Conservation (phyloP, 2,113 vertebrate species). For the Polyodon spathula region DNA sequence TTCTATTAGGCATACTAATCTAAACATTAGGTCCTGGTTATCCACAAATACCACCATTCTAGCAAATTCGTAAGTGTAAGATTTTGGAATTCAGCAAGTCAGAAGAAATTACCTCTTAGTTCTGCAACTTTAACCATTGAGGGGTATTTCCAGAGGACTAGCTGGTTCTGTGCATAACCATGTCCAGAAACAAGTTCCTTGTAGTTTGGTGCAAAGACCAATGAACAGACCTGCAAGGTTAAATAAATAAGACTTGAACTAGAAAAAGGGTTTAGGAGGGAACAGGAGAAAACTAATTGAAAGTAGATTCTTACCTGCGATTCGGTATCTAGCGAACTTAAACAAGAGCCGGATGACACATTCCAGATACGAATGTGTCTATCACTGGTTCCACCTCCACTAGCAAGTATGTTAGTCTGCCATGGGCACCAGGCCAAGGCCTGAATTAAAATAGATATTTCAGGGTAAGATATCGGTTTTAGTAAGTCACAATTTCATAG, state of each 20-base stretch:
- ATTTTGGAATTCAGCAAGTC: too few species aligned
- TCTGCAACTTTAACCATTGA: conserved; percentile 77
- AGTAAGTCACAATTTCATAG: too few species aligned
- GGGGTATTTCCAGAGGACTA: conserved; percentile 90
- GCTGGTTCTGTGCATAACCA: conserved; percentile 83
- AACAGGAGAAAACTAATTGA: background rate
- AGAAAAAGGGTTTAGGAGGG: too few species aligned
- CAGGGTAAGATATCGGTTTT: background rate
- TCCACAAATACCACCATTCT: too few species aligned
- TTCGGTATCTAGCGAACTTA: conserved; percentile 72
- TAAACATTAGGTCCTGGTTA: too few species aligned
- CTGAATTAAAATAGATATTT: conserved; percentile 35
- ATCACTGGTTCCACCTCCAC: conserved; percentile 92
- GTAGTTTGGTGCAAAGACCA: conserved; percentile 87
- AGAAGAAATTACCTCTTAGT: conserved; percentile 62
- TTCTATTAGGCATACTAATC: background rate
- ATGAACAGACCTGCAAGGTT: conserved; percentile 70
- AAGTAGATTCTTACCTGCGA: conserved; percentile 69
- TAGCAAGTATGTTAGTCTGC: conserved; percentile 85
- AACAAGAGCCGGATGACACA: conserved; percentile 77
- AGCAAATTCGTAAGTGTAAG: background rate
- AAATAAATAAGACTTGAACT: background rate
- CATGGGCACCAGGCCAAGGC: conserved; percentile 93
- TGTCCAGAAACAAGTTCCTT: conserved; percentile 90
- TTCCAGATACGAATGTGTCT: conserved; percentile 93